Evolutionary conservation across 2,888 invertebrate species (phyloP).

Genomic region (Drosophila anceps): DNA sequence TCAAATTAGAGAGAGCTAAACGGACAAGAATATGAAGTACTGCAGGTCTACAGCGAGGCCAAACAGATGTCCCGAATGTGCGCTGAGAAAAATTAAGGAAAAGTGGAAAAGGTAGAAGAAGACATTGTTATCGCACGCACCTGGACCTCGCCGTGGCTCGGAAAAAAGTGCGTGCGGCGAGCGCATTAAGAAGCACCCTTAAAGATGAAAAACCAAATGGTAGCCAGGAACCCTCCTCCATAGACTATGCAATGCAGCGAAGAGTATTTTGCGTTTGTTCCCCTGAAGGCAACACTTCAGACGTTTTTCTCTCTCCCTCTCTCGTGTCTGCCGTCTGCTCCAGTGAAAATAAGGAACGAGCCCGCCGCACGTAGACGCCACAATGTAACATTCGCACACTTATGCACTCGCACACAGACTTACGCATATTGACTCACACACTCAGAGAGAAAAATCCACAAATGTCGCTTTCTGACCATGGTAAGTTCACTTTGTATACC

Average conservation of each 20-base stretch:
- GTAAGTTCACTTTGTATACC: conserved; percentile 31
- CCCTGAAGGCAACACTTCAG: conserved; percentile 55
- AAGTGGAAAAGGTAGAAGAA: conserved; percentile 52
- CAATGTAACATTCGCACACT: background rate
- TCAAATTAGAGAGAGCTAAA: conserved; percentile 29
- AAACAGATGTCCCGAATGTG: conserved; percentile 65
- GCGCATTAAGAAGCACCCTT: conserved; percentile 69
- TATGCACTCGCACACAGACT: background rate
- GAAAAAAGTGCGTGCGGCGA: conserved; percentile 30
- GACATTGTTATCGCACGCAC: conserved; percentile 36
- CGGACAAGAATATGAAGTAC: conserved; percentile 1
- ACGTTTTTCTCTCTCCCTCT: conserved; percentile 12
- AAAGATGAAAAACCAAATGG: conserved; percentile 54
- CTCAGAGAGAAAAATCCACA: no score
- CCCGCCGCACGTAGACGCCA: conserved; percentile 38
- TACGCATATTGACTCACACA: no score
- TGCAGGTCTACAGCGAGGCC: background rate
- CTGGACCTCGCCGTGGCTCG: conserved; percentile 57
- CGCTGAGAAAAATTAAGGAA: conserved; percentile 57
- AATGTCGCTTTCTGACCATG: conserved; percentile 14
- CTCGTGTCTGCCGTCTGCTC: conserved; percentile 15
- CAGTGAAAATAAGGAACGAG: conserved; percentile 67
- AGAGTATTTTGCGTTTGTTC: conserved; percentile 9
- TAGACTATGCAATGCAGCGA: background rate
- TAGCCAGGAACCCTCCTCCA: conserved; percentile 58